A percentile compares a stretch with the other conserved stretches of the same genome.
Conservation (phyloP, 2,888 invertebrate species). For the Polymixis lichenea region DNA sequence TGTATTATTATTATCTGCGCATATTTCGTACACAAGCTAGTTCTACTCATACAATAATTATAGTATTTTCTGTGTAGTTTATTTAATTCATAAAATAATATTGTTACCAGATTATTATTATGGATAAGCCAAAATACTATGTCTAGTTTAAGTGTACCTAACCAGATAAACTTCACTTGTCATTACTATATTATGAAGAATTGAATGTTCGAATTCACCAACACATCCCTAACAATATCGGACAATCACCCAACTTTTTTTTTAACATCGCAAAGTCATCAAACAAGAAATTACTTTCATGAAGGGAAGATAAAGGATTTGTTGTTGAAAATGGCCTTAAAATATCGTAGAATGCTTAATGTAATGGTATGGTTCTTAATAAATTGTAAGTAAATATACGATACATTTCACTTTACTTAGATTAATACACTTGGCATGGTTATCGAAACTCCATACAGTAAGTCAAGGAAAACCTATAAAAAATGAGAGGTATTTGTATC, state of each 20-base stretch:
- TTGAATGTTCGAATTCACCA: slow-evolving; percentile 22
- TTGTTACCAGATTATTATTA: slow-evolving; percentile 4
- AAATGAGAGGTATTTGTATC: not conserved
- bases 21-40: not conserved
- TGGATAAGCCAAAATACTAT: slow-evolving; percentile 15
- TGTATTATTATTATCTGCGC: not conserved
- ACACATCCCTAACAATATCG: slow-evolving; percentile 4
- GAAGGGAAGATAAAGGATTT: not conserved
- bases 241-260: not conserved
- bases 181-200: slow-evolving; percentile 1
- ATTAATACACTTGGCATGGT: not conserved
- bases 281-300: not conserved
- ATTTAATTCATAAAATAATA: slow-evolving; percentile 7
- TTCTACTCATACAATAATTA: slow-evolving; percentile 12
- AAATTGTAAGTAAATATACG: slow-evolving; percentile 1
- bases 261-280: not conserved
- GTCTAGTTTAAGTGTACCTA: slow-evolving; percentile 7
- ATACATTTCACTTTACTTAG: slow-evolving; percentile 6
- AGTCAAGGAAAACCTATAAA: not conserved
- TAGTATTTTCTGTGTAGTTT: slow-evolving; percentile 8
- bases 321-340: slow-evolving; percentile 39
- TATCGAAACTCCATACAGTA: slow-evolving; percentile 9
- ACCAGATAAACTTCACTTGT: not conserved
- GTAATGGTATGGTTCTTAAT: slow-evolving; percentile 6
- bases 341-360: slow-evolving; percentile 17